phyloP scores from a whole-genome alignment of 2,797 vertebrate species.

The Dermochelys coriacea region DNA sequence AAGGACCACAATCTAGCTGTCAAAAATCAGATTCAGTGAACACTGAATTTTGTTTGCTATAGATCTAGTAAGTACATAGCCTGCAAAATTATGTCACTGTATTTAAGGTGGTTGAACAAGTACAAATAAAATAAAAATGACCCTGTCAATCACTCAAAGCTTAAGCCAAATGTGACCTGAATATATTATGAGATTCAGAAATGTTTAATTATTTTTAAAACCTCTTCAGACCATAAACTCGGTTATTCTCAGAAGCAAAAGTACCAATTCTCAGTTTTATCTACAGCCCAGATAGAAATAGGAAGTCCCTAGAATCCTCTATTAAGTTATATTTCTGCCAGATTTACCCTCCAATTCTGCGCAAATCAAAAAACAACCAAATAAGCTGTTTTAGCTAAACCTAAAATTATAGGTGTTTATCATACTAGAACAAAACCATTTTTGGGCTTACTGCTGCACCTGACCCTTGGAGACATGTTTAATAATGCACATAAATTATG shows the following conservation, averaged over 20 bases:
- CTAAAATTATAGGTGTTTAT: not conserved
- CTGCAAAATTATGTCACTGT: not conserved
- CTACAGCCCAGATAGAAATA: not conserved
- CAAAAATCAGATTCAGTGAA: not conserved
- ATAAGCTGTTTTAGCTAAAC: not conserved
- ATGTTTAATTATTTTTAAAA: not conserved
- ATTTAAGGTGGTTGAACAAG: not conserved
- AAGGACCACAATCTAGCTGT: not conserved
- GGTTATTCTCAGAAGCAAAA: not conserved
- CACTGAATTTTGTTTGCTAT: not conserved
- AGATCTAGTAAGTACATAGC: not conserved
- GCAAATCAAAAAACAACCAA: not conserved
- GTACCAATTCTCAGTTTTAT: not conserved
- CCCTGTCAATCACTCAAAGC: not conserved
- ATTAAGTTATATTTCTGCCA: not conserved
- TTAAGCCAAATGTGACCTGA: not conserved
- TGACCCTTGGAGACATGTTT: not conserved
- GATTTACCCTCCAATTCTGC: not conserved
- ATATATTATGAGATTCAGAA: not conserved
- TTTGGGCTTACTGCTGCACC: not conserved
- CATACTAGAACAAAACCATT: not conserved
- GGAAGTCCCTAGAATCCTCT: not conserved
- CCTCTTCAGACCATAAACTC: not conserved
- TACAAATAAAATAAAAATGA: not conserved
- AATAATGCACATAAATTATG: not conserved